These are phyloP conservation scores for Oxyscelio sp. DNA, from an alignment of 2,888 invertebrate species.

Conservation along the genomic window DNA sequence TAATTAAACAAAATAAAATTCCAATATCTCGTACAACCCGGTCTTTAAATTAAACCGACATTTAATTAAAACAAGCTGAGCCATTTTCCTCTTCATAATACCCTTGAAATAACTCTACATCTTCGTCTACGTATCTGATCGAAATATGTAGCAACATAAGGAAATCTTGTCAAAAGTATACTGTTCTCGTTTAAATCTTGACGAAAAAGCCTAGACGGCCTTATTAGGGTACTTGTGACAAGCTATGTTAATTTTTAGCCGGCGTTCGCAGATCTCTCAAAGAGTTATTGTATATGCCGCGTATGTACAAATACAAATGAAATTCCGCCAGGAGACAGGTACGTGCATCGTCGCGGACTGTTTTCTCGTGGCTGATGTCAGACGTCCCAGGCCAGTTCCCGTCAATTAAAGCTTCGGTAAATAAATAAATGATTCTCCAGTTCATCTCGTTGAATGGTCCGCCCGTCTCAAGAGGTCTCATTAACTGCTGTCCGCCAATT, in stretches of 20 bases:
- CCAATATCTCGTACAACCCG: too few species aligned
- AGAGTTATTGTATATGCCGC: slow-evolving; percentile 69
- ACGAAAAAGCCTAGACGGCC: slow-evolving; percentile 14
- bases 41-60: too few species aligned
- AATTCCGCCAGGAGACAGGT: slow-evolving; percentile 61
- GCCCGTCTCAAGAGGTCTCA: too few species aligned
- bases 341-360: slow-evolving; percentile 35
- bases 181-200: slow-evolving; percentile 37
- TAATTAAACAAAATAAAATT: too few species aligned
- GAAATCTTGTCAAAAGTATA: slow-evolving; percentile 23
- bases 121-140: neutral
- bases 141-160: slow-evolving; percentile 7
- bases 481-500: too few species aligned
- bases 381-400: slow-evolving; percentile 78
- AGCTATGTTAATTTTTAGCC: slow-evolving; percentile 61
- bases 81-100: too few species aligned
- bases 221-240: slow-evolving; percentile 60
- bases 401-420: too few species aligned
- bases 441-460: too few species aligned
- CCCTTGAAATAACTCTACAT: too few species aligned
- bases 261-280: slow-evolving; percentile 52
- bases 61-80: too few species aligned
- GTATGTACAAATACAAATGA: slow-evolving; percentile 62
- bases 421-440: too few species aligned
- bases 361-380: slow-evolving; percentile 54